Evolutionary conservation across 2,113 vertebrate species (phyloP), one percentile per base, ranked within the genome.

Genomic region (Emydura subglobosa): DNA sequence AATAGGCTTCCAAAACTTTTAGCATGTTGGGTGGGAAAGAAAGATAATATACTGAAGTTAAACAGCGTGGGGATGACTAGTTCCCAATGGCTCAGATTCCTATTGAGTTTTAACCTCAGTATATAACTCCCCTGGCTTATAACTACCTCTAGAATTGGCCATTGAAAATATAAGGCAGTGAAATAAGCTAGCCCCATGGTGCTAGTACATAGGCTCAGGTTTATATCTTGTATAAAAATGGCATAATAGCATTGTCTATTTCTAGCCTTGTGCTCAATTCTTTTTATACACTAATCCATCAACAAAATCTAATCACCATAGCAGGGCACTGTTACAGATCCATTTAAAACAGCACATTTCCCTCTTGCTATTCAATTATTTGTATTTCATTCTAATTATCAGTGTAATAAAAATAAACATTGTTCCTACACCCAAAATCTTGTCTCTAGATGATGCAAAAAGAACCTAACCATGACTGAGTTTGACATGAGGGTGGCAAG

Each of bases 171-270:
- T 27, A 82, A 93, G 87, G 49, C 59, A n/a, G 59, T 65, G 82
- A 97, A 96, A 92, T 72, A 91, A 85, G 55, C 72, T 94, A 85
- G 54, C 74, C 92, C 93, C 87, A 82, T 25, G 42, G 89, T 47
- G 39, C 54, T 78, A 53, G 27, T 79, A 81, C 82, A 91, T 7
- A 6, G 80, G 87, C 53, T 92, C 80, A 81, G 4, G 89, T 96
- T 97, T 97, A 96, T 91, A 79, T 29, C 92, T 83, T 49, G 80
- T 68, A 93, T 95, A 95, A 97, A 96, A 95, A 21, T 39, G 83
- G 83, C 81, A 94, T 91, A 94, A 92, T 53, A 86, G 80, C 27
- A 91, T 85, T 83, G 91, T 90, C 93, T 74, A 0, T 91, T 96
- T 82, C 94, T 89, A 93, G 47, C 82, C 83, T 22, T 54, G 24